Evolutionary conservation across 2,888 invertebrate genomes (phyloP).

Genomic region (Macaria notata): DNA sequence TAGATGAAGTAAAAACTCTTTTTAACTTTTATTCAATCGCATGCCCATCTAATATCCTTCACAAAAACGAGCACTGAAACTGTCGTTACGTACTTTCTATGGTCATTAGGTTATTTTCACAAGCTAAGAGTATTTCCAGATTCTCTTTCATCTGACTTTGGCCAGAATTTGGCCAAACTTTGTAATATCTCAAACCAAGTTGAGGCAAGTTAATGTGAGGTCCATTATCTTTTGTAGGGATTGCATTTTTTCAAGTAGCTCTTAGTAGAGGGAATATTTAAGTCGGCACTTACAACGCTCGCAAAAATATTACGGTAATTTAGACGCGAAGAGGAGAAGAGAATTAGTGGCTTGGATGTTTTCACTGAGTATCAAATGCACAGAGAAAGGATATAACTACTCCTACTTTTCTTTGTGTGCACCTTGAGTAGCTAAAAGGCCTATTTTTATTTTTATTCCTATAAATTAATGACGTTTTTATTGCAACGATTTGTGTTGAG

Average conservation of each 20-base stretch:
- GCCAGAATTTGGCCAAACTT: constrained; percentile 4
- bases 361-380: not conserved
- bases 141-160: not conserved
- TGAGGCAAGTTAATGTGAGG: constrained; percentile 8
- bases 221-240: constrained; percentile 29
- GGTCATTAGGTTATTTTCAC: too few relatives aligned
- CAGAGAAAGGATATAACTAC: not conserved
- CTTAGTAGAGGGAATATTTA: constrained; percentile 53
- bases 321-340: constrained; percentile 42
- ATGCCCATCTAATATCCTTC: too few relatives aligned
- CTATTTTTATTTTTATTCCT: too few relatives aligned
- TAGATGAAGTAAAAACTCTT: too few relatives aligned
- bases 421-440: too few relatives aligned
- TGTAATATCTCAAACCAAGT: constrained; percentile 13
- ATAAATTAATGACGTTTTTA: too few relatives aligned
- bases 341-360: constrained; percentile 31
- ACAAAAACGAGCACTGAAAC: too few relatives aligned
- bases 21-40: too few relatives aligned
- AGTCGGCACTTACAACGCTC: constrained; percentile 61
- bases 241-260: constrained; percentile 44
- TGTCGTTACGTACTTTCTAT: too few relatives aligned
- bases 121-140: too few relatives aligned
- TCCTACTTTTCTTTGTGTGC: too few relatives aligned
- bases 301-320: constrained; percentile 69
- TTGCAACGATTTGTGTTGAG: too few relatives aligned